Evolutionary conservation across 37 sponge, comb jelly and placozoan species (phyloP).

Genomic region (Ephydatia muelleri): DNA sequence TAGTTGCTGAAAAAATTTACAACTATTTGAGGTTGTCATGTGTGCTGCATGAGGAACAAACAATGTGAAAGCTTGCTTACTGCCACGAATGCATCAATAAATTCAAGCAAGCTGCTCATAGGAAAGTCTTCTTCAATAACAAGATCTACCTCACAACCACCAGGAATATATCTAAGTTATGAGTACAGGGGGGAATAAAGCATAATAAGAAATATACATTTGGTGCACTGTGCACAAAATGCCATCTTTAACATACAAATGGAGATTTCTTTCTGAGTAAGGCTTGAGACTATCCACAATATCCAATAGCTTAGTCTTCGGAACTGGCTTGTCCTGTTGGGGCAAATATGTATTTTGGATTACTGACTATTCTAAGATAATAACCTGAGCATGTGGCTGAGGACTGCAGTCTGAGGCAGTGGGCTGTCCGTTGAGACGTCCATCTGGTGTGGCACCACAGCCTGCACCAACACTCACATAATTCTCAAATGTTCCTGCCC

Average conservation of each 20-base stretch:
- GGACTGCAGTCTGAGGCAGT: slow-evolving; percentile 54
- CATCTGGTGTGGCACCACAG: slow-evolving; percentile 58
- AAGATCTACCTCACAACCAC: slow-evolving; percentile 61
- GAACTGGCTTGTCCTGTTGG: slow-evolving; percentile 44
- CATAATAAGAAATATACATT: no score
- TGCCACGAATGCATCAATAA: slow-evolving; percentile 39
- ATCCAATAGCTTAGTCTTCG: slow-evolving; percentile 17
- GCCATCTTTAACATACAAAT: background rate
- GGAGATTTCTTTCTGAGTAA: slow-evolving; percentile 5
- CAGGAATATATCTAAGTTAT: slow-evolving; percentile 24
- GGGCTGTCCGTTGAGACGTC: slow-evolving; percentile 45
- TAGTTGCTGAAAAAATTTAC: no score
- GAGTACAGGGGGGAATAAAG: no score
- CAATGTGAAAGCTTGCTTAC: slow-evolving; percentile 6
- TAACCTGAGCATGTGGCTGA: slow-evolving; percentile 48
- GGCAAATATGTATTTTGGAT: background rate
- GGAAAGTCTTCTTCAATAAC: slow-evolving; percentile 50
- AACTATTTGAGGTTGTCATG: no score
- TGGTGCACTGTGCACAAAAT: background rate
- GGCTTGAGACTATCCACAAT: slow-evolving; percentile 49
- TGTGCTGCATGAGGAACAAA: background rate
- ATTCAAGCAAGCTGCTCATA: slow-evolving; percentile 21
- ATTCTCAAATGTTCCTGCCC: slow-evolving; percentile 51
- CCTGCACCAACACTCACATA: slow-evolving; percentile 36
- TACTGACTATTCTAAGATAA: background rate